Percentiles rank a stretch among this genome's conserved stretches.
phyloP scores from a whole-genome alignment of 53 echinoderm and acorn worm species.

The Echinometra lucunter region DNA sequence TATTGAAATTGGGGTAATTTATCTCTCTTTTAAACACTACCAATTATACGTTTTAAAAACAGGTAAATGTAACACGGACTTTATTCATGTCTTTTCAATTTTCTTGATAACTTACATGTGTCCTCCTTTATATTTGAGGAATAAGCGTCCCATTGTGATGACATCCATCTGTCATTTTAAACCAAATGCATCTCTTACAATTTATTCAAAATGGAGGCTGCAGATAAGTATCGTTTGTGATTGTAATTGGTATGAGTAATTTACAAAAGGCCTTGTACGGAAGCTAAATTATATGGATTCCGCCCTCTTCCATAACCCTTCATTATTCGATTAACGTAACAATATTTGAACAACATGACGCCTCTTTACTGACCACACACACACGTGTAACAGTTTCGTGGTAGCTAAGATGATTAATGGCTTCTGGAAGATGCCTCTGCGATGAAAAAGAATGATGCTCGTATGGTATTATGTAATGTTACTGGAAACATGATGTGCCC shows the following conservation, averaged over 20 bases:
- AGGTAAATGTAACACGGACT: background rate
- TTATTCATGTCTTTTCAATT: slow-evolving; percentile 21
- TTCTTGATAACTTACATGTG: slow-evolving; percentile 26
- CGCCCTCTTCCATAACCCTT: background rate
- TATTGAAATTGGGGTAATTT: background rate
- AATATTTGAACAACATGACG: slow-evolving; percentile 41
- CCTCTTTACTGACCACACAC: slow-evolving; percentile 30
- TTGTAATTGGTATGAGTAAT: slow-evolving; percentile 49
- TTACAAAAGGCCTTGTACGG: slow-evolving; percentile 20
- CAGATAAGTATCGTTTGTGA: slow-evolving; percentile 31
- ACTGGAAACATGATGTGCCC: background rate
- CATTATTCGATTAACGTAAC: slow-evolving; percentile 39
- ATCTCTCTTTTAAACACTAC: background rate
- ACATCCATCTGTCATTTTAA: slow-evolving; percentile 18
- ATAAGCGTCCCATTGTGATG: background rate
- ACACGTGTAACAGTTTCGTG: background rate
- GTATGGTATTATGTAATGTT: background rate
- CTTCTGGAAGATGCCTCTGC: background rate
- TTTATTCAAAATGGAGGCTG: background rate
- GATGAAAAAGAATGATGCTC: background rate
- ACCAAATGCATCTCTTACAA: slow-evolving; percentile 24
- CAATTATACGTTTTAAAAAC: background rate
- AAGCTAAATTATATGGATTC: slow-evolving; percentile 15
- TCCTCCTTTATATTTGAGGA: background rate
- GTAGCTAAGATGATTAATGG: background rate